Percentiles rank a stretch among this genome's conserved stretches.
Evolutionary conservation across 1,140 invertebrate species (phyloP).

Genomic region (Cyclargus thomasi): DNA sequence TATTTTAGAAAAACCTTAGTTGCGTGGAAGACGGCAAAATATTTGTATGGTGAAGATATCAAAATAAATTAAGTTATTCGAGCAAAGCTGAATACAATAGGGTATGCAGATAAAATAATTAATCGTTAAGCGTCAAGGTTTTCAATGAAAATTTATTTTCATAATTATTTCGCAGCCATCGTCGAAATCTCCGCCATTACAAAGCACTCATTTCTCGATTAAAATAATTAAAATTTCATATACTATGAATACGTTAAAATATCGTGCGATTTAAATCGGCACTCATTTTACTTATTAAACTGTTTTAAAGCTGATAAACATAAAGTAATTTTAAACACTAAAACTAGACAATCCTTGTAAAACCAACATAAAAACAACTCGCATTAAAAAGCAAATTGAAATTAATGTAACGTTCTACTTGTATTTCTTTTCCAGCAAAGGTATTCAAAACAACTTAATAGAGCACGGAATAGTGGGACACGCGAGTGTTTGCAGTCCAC

Average conservation of each 20-base stretch:
- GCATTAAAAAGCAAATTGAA: neutral
- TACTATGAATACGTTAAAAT: neutral
- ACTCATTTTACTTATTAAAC: neutral
- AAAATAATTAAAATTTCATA: neutral
- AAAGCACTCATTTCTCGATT: conserved; percentile 1
- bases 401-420: neutral
- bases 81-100: neutral
- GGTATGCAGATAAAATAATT: neutral
- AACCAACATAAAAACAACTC: no score
- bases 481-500: conserved; percentile 9
- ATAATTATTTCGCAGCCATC: neutral
- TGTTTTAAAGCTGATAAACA: neutral
- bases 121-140: neutral
- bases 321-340: neutral
- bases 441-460: neutral
- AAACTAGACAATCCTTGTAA: neutral
- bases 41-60: neutral
- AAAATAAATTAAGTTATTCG: neutral
- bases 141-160: conserved; percentile 1
- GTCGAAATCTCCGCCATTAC: neutral
- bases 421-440: neutral
- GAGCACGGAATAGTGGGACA: neutral
- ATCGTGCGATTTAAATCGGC: neutral
- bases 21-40: neutral
- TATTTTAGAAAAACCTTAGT: neutral